Percentiles rank a stretch among this genome's conserved stretches.
Evolutionary conservation across 2,113 vertebrate species (phyloP).

Genomic region (Ploceus nigricollis): DNA sequence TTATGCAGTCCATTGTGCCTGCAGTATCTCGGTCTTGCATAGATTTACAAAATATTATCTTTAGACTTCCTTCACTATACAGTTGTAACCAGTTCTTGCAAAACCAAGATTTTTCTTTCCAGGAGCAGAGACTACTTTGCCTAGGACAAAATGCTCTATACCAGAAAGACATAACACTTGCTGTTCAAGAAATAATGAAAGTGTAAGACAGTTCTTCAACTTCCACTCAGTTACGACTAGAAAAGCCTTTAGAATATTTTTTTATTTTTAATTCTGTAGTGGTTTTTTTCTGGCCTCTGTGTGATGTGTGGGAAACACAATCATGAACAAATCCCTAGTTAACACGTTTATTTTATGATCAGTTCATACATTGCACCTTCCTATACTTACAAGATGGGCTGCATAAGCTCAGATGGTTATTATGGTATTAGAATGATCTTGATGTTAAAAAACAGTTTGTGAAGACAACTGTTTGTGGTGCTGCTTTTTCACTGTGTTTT

Average conservation of each 20-base stretch:
- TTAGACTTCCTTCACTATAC: neutral
- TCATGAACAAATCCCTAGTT: neutral
- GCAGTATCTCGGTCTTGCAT: neutral
- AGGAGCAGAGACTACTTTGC: neutral
- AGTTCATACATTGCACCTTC: neutral
- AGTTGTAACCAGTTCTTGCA: neutral
- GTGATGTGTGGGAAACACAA: accelerated
- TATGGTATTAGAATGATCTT: neutral
- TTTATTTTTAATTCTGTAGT: neutral
- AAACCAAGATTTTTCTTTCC: neutral
- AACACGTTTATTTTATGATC: neutral
- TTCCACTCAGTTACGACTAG: neutral
- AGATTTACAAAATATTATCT: neutral
- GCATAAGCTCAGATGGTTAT: neutral
- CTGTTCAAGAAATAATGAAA: neutral
- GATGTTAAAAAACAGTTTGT: neutral
- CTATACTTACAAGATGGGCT: neutral
- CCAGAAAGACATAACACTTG: neutral
- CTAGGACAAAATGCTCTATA: neutral
- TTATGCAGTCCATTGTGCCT: neutral
- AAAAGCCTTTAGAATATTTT: neutral
- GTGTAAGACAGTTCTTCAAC: neutral
- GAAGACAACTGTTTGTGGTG: neutral
- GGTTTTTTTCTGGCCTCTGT: neutral
- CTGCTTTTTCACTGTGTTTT: neutral